phyloP scores from a whole-genome alignment of 2,797 vertebrate genomes.

The Sparidentex hasta region DNA sequence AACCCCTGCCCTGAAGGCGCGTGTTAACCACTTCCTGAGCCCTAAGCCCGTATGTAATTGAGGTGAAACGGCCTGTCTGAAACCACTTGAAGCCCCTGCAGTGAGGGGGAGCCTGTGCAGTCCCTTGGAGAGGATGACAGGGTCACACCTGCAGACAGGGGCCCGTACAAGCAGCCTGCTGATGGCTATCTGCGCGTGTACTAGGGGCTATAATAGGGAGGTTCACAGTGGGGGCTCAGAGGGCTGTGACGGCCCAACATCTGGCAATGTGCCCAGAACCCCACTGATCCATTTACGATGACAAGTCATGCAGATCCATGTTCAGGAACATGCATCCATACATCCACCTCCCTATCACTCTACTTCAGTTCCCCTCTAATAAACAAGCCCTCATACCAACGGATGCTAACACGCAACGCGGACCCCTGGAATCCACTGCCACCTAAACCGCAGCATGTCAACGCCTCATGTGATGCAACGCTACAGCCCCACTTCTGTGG shows the following conservation, averaged over 20 bases:
- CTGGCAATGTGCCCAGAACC: constrained; percentile 46
- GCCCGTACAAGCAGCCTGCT: constrained; percentile 51
- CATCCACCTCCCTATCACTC: neutral
- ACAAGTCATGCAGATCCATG: constrained; percentile 30
- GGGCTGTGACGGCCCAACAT: constrained; percentile 17
- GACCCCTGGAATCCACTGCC: constrained; percentile 34
- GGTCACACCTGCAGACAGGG: constrained; percentile 63
- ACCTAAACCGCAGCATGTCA: constrained; percentile 44
- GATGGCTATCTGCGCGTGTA: constrained; percentile 55
- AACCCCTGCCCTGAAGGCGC: constrained; percentile 43
- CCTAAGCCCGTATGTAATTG: constrained; percentile 62
- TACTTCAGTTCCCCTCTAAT: constrained; percentile 15
- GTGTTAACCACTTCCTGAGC: constrained; percentile 66
- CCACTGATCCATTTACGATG: constrained; percentile 16
- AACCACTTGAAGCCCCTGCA: constrained; percentile 58
- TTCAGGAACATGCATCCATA: constrained; percentile 17
- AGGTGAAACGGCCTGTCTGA: constrained; percentile 60
- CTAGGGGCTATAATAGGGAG: constrained; percentile 34
- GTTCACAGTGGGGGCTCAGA: constrained; percentile 26
- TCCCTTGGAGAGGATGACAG: constrained; percentile 53
- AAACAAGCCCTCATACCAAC: constrained; percentile 15
- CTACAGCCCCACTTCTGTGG: constrained; percentile 48
- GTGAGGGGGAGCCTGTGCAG: constrained; percentile 34
- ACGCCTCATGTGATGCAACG: constrained; percentile 40
- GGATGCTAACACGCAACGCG: neutral